These are phyloP conservation scores for Salpingus planirostris DNA, from an alignment of 2,888 invertebrate genomes.

Conservation along the genomic window DNA sequence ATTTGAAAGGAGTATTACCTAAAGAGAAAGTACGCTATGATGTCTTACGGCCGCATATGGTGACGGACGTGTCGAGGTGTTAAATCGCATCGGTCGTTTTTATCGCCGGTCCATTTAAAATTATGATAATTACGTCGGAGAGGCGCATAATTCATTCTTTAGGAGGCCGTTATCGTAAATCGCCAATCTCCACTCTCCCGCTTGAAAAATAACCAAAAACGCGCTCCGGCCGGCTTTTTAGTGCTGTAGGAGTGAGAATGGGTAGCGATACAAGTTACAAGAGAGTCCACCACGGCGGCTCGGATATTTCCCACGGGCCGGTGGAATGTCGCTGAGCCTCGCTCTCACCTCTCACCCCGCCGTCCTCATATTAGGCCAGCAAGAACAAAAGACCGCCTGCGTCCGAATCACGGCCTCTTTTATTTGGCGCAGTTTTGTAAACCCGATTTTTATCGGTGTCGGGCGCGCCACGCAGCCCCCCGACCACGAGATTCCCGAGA, in stretches of 20 bases:
- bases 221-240: slow-evolving; percentile 32
- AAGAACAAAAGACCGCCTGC: slow-evolving; percentile 34
- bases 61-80: no score
- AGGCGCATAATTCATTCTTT: slow-evolving; percentile 23
- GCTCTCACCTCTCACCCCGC: slow-evolving; percentile 18
- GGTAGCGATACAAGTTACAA: slow-evolving; percentile 29
- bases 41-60: no score
- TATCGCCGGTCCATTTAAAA: background rate
- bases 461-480: no score
- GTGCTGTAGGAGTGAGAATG: slow-evolving; percentile 35
- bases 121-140: slow-evolving; percentile 16
- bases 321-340: slow-evolving; percentile 36
- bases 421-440: slow-evolving; percentile 20
- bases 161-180: slow-evolving; percentile 26
- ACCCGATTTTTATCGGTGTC: slow-evolving; percentile 7
- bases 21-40: no score
- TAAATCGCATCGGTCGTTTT: no score
- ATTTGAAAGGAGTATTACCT: no score
- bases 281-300: slow-evolving; percentile 15
- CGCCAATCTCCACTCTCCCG: no score
- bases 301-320: slow-evolving; percentile 35
- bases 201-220: slow-evolving; percentile 27
- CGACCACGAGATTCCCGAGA: no score
- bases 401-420: slow-evolving; percentile 27
- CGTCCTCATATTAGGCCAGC: slow-evolving; percentile 26